Base-by-base conservation (phyloP, 2,797 vertebrate species). In the Mycteria americana region DNA sequence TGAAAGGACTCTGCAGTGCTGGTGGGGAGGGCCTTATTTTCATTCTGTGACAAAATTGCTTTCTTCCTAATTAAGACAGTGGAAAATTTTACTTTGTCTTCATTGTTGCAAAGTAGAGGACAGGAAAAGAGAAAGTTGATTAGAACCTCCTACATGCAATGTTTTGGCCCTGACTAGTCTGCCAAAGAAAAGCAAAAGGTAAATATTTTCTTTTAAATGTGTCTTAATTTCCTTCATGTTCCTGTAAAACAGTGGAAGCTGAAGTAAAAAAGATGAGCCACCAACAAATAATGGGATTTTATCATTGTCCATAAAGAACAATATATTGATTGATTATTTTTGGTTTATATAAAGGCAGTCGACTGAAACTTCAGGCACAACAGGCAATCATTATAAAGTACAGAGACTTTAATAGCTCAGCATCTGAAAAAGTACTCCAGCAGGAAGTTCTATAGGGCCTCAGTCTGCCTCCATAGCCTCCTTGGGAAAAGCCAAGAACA, bases 361-460 rank as follows among this genome's bases (percentile, higher is more conserved):
- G 0, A 46, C 77, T 92, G 94, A 94, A 95, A 91, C 69, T 89
- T 96, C 69, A 88, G 64, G 63, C 59, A 84, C 21, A 84, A 81
- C 67, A 92, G 67, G 67, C 80, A 87, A 70, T 91, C 87, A 56
- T 89, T 94, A 88, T 74, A 72, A 97, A 97, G 68, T 59, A 73
- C 46, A 72, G 59, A 85, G 86, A 46, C 45, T 89, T 95, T 92
- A 91, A 93, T 68, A 92, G 82, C 35, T 93, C 78, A 80, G 43
- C 77, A 92, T 93, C 59, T 96, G 85, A 96, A 93, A 96, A 97
- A 88, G 31, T 77, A 73, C 68, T 93, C 72, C 77, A 85, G 21
- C 62, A 76, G 19, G 90, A 93, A 73, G 41, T 96, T 92, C 73
- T 37, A 25, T 28, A 70, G 48, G 87, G 33, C 41, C 56, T 93